Conservation (phyloP, 2,888 invertebrate genomes). For the Bombyx huttoni region DNA sequence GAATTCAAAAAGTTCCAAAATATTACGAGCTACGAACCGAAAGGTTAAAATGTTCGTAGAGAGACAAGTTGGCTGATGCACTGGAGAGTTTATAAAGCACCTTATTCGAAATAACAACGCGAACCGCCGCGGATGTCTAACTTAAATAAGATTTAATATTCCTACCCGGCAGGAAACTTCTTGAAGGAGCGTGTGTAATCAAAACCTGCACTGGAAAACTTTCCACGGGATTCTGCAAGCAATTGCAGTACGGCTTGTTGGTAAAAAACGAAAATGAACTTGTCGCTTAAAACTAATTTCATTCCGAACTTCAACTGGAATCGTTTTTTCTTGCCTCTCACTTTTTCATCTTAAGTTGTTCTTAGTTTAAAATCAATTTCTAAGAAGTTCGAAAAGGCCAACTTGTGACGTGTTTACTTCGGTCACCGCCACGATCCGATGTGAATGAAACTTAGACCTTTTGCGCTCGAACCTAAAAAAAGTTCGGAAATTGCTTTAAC, state of each 20-base stretch:
- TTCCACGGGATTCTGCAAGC: conserved; percentile 56
- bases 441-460: conserved; percentile 42
- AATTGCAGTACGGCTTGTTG: conserved; percentile 53
- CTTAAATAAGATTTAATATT: conserved; percentile 73
- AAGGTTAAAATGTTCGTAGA: conserved; percentile 42
- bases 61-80: conserved; percentile 29
- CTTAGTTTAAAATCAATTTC: conserved; percentile 67
- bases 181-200: conserved; percentile 69
- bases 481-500: conserved; percentile 38
- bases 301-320: conserved; percentile 63
- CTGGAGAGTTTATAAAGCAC: conserved; percentile 55
- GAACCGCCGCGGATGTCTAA: conserved; percentile 63
- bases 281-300: conserved; percentile 70
- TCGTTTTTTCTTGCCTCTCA: conserved; percentile 57
- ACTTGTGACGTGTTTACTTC: conserved; percentile 55
- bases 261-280: conserved; percentile 68
- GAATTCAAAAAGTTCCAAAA: not conserved
- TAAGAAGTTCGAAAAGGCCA: conserved; percentile 46
- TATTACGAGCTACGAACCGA: conserved; percentile 4
- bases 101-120: conserved; percentile 69
- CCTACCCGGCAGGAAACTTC: conserved; percentile 64
- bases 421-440: conserved; percentile 28
- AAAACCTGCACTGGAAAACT: conserved; percentile 66
- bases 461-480: conserved; percentile 12
- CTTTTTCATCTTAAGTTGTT: conserved; percentile 47